Conservation (phyloP, 2,797 vertebrate genomes). For the Lutra lutra region DNA sequence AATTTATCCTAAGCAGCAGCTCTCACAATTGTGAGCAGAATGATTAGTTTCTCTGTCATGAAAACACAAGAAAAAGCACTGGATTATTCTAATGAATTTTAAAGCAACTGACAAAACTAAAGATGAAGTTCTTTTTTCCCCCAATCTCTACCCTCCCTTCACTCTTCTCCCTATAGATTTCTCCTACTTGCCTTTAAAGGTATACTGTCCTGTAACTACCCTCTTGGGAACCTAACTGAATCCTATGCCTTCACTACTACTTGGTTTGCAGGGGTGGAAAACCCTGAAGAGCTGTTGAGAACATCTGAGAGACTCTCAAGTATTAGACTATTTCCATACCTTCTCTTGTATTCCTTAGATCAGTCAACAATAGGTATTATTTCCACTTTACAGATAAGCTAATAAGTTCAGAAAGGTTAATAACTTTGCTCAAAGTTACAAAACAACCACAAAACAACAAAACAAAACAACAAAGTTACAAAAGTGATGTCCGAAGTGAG, state of each 20-base stretch:
- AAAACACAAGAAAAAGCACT: not conserved
- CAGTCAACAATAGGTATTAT: not conserved
- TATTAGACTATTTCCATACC: not conserved
- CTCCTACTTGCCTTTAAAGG: not conserved
- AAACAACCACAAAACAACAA: not conserved
- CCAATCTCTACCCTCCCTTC: not conserved
- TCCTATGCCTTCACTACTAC: not conserved
- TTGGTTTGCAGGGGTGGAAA: not conserved
- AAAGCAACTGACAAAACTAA: not conserved
- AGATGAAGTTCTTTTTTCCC: not conserved
- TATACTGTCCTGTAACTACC: not conserved
- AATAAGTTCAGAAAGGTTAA: not conserved
- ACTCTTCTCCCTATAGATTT: not conserved
- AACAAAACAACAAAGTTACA: no score
- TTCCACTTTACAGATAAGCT: not conserved
- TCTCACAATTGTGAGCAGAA: not conserved
- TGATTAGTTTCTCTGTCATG: not conserved
- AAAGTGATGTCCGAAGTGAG: not conserved
- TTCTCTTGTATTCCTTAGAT: not conserved
- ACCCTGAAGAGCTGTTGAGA: not conserved
- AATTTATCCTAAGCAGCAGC: not conserved
- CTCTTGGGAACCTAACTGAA: not conserved
- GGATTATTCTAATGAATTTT: not conserved
- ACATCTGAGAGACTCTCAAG: not conserved
- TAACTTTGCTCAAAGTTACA: slow-evolving; percentile 27